Conservation (phyloP, 2,113 vertebrate genomes). For the Gadus macrocephalus region DNA sequence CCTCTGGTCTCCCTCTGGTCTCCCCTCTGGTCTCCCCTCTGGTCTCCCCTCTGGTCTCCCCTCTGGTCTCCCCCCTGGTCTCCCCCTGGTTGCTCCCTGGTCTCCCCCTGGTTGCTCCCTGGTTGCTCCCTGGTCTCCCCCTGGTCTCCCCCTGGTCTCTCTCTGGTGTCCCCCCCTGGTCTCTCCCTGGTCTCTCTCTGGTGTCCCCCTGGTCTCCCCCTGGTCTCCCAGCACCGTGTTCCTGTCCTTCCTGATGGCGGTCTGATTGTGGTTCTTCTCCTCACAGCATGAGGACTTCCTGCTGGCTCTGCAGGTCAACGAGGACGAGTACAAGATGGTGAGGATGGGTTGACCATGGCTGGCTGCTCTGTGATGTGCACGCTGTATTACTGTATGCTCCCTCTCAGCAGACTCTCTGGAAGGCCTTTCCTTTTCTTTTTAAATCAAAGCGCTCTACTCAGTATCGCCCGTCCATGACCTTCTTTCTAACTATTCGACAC, state of each 20-base stretch:
- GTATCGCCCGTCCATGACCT: too few species aligned
- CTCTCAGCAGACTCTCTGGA: too few species aligned
- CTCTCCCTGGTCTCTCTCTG: too few species aligned
- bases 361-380: too few species aligned
- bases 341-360: not conserved
- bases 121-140: not conserved
- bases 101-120: not conserved
- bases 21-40: not conserved
- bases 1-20: too few species aligned
- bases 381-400: too few species aligned
- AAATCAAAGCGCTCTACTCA: too few species aligned
- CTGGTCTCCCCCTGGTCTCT: not conserved
- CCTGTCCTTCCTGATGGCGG: not conserved
- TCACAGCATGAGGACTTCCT: constrained; percentile 92
- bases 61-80: not conserved
- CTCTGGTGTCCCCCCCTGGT: not conserved
- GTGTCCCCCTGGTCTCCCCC: not conserved
- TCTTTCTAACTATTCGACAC: too few species aligned
- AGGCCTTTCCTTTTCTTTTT: too few species aligned
- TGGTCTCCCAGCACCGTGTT: not conserved
- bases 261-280: constrained; percentile 12
- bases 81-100: not conserved
- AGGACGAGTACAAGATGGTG: constrained; percentile 97
- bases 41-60: not conserved
- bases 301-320: constrained; percentile 93